These are phyloP conservation scores for Microtus oregoni DNA, from an alignment of 2,113 vertebrate species.

Conservation along the genomic window DNA sequence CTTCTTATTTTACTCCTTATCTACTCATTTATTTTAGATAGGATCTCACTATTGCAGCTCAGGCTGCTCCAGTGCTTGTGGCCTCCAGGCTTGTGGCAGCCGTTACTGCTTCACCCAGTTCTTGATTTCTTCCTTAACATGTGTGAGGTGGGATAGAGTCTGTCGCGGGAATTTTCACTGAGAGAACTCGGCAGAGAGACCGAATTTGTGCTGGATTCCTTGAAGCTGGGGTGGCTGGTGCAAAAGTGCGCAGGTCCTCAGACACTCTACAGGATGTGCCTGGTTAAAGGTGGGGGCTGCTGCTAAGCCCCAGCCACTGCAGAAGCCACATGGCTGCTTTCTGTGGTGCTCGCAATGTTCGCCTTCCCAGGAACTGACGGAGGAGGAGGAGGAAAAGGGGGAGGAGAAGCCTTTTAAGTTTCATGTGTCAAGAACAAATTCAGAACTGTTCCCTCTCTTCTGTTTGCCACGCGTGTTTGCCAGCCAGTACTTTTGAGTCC, in stretches of 20 bases:
- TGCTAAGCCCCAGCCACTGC: neutral
- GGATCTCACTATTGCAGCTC: neutral
- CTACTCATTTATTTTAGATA: neutral
- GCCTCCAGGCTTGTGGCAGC: neutral
- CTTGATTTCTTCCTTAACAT: neutral
- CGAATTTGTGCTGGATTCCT: neutral
- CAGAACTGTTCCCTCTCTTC: neutral
- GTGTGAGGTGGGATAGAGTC: neutral
- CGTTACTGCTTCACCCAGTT: neutral
- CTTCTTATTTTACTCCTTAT: neutral
- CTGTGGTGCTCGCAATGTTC: neutral
- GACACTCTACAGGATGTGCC: rapidly evolving
- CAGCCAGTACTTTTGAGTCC: neutral
- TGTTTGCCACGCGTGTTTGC: neutral
- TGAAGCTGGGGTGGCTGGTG: neutral
- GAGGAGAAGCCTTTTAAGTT: neutral
- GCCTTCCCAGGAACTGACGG: neutral
- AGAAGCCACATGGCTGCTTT: neutral
- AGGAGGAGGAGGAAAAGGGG: too few species aligned
- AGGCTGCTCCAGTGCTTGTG: neutral
- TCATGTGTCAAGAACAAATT: constrained; percentile 6
- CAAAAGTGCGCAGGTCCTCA: neutral
- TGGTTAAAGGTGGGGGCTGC: neutral
- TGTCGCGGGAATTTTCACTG: neutral
- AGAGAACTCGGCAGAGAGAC: neutral